Evolutionary conservation across 2,797 vertebrate species (phyloP).

Genomic region (Rousettus madagascariensis): DNA sequence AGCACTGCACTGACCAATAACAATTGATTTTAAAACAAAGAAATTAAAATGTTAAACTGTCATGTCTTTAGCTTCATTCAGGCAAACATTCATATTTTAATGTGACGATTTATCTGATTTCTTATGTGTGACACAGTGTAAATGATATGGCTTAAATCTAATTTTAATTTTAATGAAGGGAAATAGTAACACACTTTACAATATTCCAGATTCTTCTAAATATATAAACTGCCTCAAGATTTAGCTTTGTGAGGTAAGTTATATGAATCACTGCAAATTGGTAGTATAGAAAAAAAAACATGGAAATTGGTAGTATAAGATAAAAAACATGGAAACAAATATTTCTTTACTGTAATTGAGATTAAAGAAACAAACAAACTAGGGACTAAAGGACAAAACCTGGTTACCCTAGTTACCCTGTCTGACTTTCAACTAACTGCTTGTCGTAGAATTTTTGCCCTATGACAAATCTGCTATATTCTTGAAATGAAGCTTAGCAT

Average conservation of each 20-base stretch:
- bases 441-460: slow-evolving; percentile 8
- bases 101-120: slow-evolving; percentile 25
- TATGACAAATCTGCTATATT: neutral
- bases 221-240: neutral
- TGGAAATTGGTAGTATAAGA: neutral
- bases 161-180: neutral
- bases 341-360: neutral
- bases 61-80: neutral
- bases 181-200: neutral
- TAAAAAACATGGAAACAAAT: neutral
- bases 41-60: neutral
- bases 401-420: neutral
- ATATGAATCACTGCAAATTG: neutral
- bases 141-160: neutral
- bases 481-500: neutral
- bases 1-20: neutral
- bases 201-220: neutral
- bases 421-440: slow-evolving; percentile 16
- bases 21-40: neutral
- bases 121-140: neutral
- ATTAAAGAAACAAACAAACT: neutral
- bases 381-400: neutral
- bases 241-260: neutral
- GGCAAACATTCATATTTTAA: neutral
- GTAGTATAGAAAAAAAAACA: neutral